Percentiles rank a stretch among this genome's conserved stretches.
Evolutionary conservation across 2,797 vertebrate species (phyloP).

Genomic region (Gastrophryne carolinensis): DNA sequence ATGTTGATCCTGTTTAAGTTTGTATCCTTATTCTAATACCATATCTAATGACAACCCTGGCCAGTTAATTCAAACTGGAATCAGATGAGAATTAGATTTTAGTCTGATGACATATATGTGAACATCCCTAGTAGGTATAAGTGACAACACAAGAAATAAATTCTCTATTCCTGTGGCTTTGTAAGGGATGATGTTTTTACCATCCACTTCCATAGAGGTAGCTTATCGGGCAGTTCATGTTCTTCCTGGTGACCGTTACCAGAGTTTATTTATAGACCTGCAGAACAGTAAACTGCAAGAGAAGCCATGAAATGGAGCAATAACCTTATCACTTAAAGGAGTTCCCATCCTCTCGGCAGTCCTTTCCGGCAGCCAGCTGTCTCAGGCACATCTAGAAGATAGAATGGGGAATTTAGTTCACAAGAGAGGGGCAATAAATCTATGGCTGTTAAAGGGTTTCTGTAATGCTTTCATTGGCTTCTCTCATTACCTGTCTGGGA

Average conservation of each 20-base stretch:
- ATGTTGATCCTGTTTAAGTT: too few relatives aligned
- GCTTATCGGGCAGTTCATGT: background rate
- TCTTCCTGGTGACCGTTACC: background rate
- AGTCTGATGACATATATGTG: too few relatives aligned
- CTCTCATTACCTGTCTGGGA: constrained; percentile 51
- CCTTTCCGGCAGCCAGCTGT: constrained; percentile 13
- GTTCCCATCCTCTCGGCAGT: background rate
- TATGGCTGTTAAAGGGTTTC: constrained; percentile 40
- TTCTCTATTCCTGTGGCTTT: background rate
- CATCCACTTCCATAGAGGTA: background rate
- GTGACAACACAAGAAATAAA: background rate
- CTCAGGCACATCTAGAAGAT: constrained; percentile 1
- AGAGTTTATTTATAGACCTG: constrained; percentile 24
- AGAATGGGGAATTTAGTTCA: constrained; percentile 28
- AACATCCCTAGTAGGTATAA: too few relatives aligned
- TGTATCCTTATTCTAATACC: too few relatives aligned
- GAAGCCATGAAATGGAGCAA: background rate
- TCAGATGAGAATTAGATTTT: too few relatives aligned
- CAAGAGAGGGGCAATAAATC: constrained; percentile 56
- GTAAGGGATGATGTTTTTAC: background rate
- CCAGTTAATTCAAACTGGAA: too few relatives aligned
- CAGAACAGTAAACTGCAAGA: constrained; percentile 45
- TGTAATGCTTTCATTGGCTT: constrained; percentile 53
- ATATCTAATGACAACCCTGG: too few relatives aligned
- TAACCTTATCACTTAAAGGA: constrained; percentile 27